Evolutionary conservation across 1,140 invertebrate species (phyloP).

Genomic region (Gryon sp.): DNA sequence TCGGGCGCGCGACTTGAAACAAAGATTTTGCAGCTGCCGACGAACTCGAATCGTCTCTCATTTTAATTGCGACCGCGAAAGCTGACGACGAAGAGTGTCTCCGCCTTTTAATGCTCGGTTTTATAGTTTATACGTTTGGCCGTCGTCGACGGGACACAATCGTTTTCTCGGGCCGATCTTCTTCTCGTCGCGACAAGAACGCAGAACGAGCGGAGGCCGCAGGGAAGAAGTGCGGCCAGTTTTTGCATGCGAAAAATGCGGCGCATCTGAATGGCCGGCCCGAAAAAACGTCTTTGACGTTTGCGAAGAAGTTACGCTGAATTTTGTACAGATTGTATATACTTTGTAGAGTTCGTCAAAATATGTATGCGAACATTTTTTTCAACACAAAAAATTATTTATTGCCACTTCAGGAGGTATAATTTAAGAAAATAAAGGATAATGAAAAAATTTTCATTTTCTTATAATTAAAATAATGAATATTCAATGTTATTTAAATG

Average conservation of each 20-base stretch:
- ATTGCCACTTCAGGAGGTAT: too few species aligned
- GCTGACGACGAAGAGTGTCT: too few species aligned
- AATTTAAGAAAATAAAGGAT: too few species aligned
- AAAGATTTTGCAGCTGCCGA: constrained; percentile 65
- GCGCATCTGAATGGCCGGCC: constrained; percentile 55
- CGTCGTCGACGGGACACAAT: constrained; percentile 49
- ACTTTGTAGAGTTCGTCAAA: too few species aligned
- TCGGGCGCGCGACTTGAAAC: constrained; percentile 49
- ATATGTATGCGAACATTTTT: too few species aligned
- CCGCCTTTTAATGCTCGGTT: constrained; percentile 61
- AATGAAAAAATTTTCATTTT: too few species aligned
- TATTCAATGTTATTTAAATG: too few species aligned
- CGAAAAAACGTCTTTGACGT: constrained; percentile 26
- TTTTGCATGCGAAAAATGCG: constrained; percentile 61
- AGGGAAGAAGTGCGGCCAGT: constrained; percentile 54
- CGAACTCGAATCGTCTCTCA: constrained; percentile 59
- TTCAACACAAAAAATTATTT: too few species aligned
- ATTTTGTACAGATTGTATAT: too few species aligned
- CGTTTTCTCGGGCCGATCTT: constrained; percentile 47
- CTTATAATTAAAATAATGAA: too few species aligned
- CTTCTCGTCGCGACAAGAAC: constrained; percentile 54
- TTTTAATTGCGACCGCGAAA: constrained; percentile 65
- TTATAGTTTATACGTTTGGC: constrained; percentile 60
- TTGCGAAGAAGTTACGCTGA: constrained; percentile 8
- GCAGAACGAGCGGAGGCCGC: constrained; percentile 43